Conservation (phyloP, 92 coral and sea anemone species). For the Parazoanthus atlanticus region DNA sequence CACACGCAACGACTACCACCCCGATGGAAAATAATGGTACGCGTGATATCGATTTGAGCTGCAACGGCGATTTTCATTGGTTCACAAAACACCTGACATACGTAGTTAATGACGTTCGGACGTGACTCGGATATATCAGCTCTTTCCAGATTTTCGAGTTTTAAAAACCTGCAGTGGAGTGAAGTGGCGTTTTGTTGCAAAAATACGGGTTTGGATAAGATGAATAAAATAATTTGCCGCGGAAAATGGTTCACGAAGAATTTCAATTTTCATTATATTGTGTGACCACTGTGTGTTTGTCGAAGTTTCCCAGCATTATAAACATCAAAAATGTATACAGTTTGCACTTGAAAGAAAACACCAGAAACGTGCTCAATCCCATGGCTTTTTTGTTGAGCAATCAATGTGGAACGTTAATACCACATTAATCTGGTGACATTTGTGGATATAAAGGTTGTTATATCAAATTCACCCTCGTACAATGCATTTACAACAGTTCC, state of each 20-base stretch:
- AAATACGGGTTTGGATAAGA: background rate
- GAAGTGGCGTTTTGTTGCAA: background rate
- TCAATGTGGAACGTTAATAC: background rate
- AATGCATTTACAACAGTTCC: background rate
- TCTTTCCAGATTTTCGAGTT: background rate
- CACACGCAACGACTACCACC: too few relatives aligned
- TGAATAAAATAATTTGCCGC: too few relatives aligned
- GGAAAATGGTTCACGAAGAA: too few relatives aligned
- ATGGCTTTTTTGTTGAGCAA: slow-evolving; percentile 5
- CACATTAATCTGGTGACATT: slow-evolving; percentile 4
- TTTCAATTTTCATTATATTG: too few relatives aligned
- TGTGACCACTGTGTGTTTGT: too few relatives aligned
- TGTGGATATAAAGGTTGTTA: background rate
- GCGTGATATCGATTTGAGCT: background rate
- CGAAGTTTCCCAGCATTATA: too few relatives aligned
- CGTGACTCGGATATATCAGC: background rate
- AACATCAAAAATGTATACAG: background rate
- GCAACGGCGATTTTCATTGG: background rate
- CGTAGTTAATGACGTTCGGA: background rate
- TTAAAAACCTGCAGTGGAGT: background rate
- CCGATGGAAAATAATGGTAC: too few relatives aligned
- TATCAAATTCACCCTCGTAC: slow-evolving; percentile 20
- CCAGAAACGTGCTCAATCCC: background rate
- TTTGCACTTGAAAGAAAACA: background rate
- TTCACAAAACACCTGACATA: background rate